Evolutionary conservation across 1,140 invertebrate genomes (phyloP).

Genomic region (Pentalonia nigronervosa): DNA sequence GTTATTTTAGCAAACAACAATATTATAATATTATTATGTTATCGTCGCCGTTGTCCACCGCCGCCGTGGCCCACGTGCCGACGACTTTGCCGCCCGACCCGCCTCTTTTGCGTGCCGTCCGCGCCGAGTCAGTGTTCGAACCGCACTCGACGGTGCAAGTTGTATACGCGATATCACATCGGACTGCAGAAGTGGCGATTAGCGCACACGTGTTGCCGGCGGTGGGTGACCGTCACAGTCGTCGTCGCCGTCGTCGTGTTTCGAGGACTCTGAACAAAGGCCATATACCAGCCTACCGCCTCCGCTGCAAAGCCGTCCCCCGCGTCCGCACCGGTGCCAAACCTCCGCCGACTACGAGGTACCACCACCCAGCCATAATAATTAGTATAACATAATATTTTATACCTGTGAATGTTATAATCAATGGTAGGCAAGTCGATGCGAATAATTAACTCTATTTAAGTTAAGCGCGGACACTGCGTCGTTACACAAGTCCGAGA

Average conservation of each 20-base stretch:
- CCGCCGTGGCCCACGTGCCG: neutral
- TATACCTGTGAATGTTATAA: too few species aligned
- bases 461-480: too few species aligned
- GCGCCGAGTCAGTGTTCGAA: neutral
- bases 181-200: neutral
- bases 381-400: neutral
- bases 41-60: neutral
- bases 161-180: neutral
- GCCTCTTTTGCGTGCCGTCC: neutral
- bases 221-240: neutral
- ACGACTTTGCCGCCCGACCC: neutral
- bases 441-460: too few species aligned
- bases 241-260: neutral
- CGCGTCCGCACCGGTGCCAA: too few species aligned
- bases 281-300: too few species aligned
- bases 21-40: neutral
- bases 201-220: neutral
- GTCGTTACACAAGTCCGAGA: too few species aligned
- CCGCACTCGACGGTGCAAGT: slow-evolving; percentile 1
- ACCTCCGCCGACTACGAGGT: neutral
- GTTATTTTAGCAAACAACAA: neutral
- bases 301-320: neutral
- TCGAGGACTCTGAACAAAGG: neutral
- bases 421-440: too few species aligned
- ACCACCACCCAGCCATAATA: neutral